phyloP scores from a whole-genome alignment of 1,140 invertebrate genomes.

The honey bee (Apis mellifera) region DNA sequence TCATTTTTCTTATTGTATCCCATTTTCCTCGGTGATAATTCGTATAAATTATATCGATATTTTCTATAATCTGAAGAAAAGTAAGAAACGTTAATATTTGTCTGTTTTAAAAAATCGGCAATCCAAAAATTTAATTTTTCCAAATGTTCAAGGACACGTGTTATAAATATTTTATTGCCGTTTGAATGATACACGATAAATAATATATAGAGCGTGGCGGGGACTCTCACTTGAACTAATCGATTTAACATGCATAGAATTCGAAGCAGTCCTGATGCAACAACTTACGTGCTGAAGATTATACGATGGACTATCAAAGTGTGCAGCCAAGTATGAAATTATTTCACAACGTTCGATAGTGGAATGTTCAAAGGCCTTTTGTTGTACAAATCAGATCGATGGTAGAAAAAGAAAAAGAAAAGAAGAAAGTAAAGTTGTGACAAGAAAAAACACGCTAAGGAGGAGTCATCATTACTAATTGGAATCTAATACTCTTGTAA shows the following conservation, averaged over 20 bases:
- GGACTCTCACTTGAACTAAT: neutral
- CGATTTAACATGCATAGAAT: constrained; percentile 4
- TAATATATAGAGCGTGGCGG: neutral
- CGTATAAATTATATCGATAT: too few species aligned
- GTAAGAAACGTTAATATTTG: too few species aligned
- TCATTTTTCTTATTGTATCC: too few species aligned
- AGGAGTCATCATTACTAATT: neutral
- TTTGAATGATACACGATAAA: neutral
- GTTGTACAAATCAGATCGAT: neutral
- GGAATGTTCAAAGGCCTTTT: constrained; percentile 21
- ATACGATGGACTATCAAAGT: constrained; percentile 29
- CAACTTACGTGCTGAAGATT: constrained; percentile 23
- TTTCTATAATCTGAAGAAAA: too few species aligned
- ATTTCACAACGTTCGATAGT: constrained; percentile 29
- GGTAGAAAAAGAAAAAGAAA: neutral
- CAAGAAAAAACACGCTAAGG: too few species aligned
- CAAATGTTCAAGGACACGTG: neutral
- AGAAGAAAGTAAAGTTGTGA: neutral
- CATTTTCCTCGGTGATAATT: too few species aligned
- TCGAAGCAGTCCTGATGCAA: constrained; percentile 13
- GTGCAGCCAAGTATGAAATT: constrained; percentile 30
- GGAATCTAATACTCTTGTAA: neutral
- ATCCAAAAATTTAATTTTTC: too few species aligned
- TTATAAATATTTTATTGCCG: too few species aligned
- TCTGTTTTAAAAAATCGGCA: accelerated